phyloP scores from a whole-genome alignment of 2,888 invertebrate genomes.

The Protodeltote pygarga region DNA sequence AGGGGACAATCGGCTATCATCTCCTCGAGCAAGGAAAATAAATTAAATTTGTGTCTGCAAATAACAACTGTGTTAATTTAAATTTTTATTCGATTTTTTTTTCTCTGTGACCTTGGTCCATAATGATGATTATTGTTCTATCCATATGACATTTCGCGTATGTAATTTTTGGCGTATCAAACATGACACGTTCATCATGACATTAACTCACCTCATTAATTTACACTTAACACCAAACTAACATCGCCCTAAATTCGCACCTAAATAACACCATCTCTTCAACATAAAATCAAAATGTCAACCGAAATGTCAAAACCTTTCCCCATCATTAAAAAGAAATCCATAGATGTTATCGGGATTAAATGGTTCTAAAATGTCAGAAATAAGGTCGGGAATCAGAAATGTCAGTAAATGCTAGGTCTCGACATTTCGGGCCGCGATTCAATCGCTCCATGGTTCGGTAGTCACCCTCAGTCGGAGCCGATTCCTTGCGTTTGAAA shows the following conservation, averaged over 20 bases:
- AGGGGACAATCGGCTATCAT: no score
- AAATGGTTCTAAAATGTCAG: conserved; percentile 65
- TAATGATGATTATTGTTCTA: no score
- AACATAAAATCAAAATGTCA: conserved; percentile 32
- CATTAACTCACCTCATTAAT: no score
- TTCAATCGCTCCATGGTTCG: conserved; percentile 52
- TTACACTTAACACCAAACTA: conserved; percentile 7
- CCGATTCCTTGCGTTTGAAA: conserved; percentile 23
- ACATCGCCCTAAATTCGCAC: conserved; percentile 2
- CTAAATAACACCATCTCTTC: conserved; percentile 1
- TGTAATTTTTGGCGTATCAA: no score
- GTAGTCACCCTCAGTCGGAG: conserved; percentile 54
- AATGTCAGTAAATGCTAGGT: conserved; percentile 65
- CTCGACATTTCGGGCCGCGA: conserved; percentile 58
- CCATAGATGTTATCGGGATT: conserved; percentile 44
- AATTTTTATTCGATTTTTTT: no score
- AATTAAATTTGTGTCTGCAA: no score
- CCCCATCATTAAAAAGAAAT: conserved; percentile 46
- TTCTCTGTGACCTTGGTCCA: no score
- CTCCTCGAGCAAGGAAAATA: no score
- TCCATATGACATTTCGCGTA: no score
- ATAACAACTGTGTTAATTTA: no score
- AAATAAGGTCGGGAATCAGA: conserved; percentile 61
- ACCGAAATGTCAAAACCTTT: conserved; percentile 35
- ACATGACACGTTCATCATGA: no score